Percentiles rank a stretch among this genome's conserved stretches.
Evolutionary conservation across 2,888 invertebrate species (phyloP).

Genomic region (Masnerella sp.): DNA sequence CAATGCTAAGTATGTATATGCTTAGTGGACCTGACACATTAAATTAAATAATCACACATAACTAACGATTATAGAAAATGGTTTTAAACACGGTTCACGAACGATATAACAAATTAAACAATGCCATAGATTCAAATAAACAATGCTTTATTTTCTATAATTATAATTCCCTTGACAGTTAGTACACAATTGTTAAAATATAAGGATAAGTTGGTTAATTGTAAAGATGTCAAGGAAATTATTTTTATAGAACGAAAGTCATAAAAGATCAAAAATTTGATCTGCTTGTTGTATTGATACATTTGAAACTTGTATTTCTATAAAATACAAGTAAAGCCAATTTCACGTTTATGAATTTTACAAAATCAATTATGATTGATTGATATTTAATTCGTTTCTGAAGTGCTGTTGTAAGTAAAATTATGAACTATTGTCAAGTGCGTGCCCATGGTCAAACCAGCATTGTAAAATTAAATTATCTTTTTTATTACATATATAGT

Average conservation of each 20-base stretch:
- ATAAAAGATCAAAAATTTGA: constrained; percentile 4
- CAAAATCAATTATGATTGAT: constrained; percentile 8
- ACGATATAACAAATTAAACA: no score
- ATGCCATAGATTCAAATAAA: no score
- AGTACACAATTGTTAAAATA: no score
- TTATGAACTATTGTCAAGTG: constrained; percentile 7
- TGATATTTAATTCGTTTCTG: constrained; percentile 7
- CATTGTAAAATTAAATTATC: constrained; percentile 16
- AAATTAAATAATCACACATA: neutral
- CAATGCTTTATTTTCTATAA: no score
- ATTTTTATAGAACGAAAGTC: no score
- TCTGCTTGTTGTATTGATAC: constrained; percentile 8
- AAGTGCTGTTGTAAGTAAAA: constrained; percentile 7
- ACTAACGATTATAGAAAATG: neutral
- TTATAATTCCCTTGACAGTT: no score
- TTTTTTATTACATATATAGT: constrained; percentile 9
- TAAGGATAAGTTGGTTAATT: no score
- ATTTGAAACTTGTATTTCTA: constrained; percentile 14
- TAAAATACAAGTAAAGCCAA: constrained; percentile 4
- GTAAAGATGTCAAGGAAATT: no score
- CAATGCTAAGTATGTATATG: no score
- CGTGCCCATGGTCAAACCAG: constrained; percentile 1
- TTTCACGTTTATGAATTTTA: neutral
- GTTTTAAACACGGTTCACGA: no score
- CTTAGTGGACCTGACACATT: no score